Conservation (phyloP, 2,888 invertebrate species). For the Psococerastis gibbosa region DNA sequence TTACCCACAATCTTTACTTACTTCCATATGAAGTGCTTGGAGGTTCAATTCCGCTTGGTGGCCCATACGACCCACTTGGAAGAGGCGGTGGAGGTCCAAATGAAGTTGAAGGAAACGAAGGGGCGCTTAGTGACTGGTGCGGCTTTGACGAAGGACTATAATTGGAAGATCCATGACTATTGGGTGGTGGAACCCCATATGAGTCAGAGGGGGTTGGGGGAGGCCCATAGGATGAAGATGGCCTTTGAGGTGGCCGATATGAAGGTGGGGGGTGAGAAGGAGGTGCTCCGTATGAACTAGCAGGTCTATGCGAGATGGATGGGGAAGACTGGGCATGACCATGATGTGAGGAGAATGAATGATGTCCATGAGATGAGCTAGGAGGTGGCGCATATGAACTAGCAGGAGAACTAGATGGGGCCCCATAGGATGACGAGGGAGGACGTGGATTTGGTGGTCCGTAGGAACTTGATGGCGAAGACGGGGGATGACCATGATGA, state of each 20-base stretch:
- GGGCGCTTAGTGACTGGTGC: constrained; percentile 14
- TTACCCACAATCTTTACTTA: too few relatives aligned
- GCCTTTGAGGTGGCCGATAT: constrained; percentile 15
- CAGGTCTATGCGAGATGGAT: constrained; percentile 28
- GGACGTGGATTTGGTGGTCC: constrained; percentile 20
- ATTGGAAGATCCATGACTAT: constrained; percentile 30
- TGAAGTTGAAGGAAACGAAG: constrained; percentile 9
- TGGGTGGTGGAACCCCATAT: constrained; percentile 19
- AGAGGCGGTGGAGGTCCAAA: constrained; percentile 11
- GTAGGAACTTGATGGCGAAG: constrained; percentile 17
- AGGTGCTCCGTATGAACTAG: constrained; percentile 35
- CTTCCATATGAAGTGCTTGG: constrained; percentile 10
- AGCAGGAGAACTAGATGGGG: constrained; percentile 28
- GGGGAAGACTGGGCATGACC: too few relatives aligned
- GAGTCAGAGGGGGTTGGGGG: constrained; percentile 13
- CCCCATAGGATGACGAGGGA: too few relatives aligned
- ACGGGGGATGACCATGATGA: constrained; percentile 20
- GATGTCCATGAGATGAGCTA: too few relatives aligned
- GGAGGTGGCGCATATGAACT: constrained; percentile 39
- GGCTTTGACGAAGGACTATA: constrained; percentile 32
- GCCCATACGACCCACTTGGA: constrained; percentile 15
- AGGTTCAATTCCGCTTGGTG: constrained; percentile 15
- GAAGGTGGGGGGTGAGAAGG: constrained; percentile 19
- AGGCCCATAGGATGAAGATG: constrained; percentile 9
- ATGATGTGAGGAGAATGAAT: constrained; percentile 40